These are phyloP conservation scores for Nezara viridula DNA, from an alignment of 2,888 invertebrate genomes.

Conservation along the genomic window DNA sequence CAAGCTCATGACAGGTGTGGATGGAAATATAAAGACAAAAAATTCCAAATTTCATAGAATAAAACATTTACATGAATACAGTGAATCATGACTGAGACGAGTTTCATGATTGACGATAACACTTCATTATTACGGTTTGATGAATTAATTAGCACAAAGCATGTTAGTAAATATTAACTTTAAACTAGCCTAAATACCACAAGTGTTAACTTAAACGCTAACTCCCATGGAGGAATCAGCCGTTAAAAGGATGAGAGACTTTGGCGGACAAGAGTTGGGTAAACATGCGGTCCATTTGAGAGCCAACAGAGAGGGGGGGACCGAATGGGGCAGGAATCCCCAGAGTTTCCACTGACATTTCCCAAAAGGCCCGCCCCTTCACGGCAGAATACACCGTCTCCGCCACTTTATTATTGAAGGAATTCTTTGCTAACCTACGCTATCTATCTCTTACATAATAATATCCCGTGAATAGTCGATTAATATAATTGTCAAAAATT, in stretches of 20 bases:
- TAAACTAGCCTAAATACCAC: background rate
- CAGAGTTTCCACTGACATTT: background rate
- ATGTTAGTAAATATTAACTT: no score
- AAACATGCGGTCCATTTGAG: conserved; percentile 10
- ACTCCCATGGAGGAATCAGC: background rate
- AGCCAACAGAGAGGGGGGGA: background rate
- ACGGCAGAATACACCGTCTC: background rate
- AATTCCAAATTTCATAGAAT: no score
- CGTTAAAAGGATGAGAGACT: background rate
- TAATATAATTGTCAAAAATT: background rate
- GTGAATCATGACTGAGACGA: no score
- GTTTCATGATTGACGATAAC: no score
- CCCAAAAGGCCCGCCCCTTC: background rate
- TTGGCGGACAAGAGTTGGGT: background rate
- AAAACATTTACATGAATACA: no score
- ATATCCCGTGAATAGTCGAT: background rate
- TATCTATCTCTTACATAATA: background rate
- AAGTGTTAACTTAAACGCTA: background rate
- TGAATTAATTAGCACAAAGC: no score
- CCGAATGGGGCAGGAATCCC: background rate
- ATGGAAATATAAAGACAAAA: no score
- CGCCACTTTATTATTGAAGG: background rate
- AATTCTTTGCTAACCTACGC: background rate
- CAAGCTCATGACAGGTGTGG: no score
- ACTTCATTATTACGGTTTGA: no score